Base-by-base conservation (phyloP, 1,140 invertebrate genomes). In the Zophobas morio region DNA sequence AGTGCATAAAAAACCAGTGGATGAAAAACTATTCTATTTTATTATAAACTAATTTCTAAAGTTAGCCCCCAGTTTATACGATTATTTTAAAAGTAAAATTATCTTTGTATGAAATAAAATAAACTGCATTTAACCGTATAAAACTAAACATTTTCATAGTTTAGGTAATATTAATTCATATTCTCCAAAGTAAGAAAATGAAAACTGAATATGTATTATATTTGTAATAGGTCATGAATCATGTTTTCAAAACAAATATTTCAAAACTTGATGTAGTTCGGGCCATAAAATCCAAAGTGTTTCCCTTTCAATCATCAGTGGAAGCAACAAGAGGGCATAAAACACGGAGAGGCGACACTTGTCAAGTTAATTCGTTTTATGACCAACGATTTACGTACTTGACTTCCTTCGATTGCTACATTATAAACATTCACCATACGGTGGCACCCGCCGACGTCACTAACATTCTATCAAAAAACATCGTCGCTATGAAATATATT, bases 221-320 rank as follows among this genome's bases (percentile, higher is more conserved):
- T 66, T 20, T 66, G 8, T 66, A 66, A 66, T 42, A 66, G n/a
- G 34, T 57, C 54, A 57, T 57, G 34, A 35, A 57, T 57, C 54
- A 57, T 20, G 39, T 66, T 66, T 66, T 66, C n/a, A 66, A 66
- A 66, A 66, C 20, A 66, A 66, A 66, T 39, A 66, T 66, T 66
- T 66, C 37, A 66, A 66, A 66, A 66, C 39, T 20, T 66, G 60
- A 66, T 39, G 42, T 39, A 66, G 60, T 66, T 66, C 33, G 8
- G 33, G 39, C 51, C 51, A 56, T 73, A 73, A 73, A 73, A 73
- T 73, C 40, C 54, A 32, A 57, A 74, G 72, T 60, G 47, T 74
- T 74, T 74, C 72, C 72, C 72, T 74, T 74, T 74, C 72, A 74
- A 74, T 74, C 72, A 74, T 60, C 72, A 73, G 56, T 56, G 36